Conservation (phyloP, 2,797 vertebrate species). For the Prionace glauca region DNA sequence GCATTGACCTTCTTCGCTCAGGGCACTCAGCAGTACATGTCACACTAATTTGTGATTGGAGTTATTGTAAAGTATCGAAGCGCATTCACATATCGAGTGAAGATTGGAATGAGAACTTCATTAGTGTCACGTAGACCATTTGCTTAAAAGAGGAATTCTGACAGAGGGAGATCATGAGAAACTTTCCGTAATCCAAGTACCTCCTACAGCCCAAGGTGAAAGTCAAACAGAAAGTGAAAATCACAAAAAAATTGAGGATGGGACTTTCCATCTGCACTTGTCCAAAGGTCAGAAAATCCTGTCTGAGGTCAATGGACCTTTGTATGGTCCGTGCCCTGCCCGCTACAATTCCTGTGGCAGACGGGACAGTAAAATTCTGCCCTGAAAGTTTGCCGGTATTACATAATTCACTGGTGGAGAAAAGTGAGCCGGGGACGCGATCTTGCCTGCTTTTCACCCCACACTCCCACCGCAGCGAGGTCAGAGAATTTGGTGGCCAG, state of each 20-base stretch:
- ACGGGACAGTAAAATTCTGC: too few species aligned
- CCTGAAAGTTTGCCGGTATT: neutral
- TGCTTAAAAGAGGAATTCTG: neutral
- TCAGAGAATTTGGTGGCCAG: too few species aligned
- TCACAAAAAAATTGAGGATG: neutral
- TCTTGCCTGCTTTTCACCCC: too few species aligned
- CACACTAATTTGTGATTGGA: neutral
- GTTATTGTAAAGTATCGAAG: neutral
- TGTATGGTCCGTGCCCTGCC: too few species aligned
- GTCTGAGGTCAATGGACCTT: too few species aligned
- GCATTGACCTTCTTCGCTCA: neutral
- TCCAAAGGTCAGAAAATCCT: too few species aligned
- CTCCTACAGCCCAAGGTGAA: neutral
- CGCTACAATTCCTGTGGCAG: too few species aligned
- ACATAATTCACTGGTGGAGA: neutral
- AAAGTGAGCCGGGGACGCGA: neutral
- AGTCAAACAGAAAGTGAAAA: neutral
- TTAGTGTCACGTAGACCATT: neutral
- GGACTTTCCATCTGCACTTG: too few species aligned
- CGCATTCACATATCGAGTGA: neutral
- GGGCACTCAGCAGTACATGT: neutral
- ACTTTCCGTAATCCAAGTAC: neutral
- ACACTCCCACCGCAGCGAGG: too few species aligned
- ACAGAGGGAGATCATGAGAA: neutral
- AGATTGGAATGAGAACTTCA: neutral